Evolutionary conservation across 2,113 vertebrate species (phyloP).

Genomic region (Nycticorax nycticorax): DNA sequence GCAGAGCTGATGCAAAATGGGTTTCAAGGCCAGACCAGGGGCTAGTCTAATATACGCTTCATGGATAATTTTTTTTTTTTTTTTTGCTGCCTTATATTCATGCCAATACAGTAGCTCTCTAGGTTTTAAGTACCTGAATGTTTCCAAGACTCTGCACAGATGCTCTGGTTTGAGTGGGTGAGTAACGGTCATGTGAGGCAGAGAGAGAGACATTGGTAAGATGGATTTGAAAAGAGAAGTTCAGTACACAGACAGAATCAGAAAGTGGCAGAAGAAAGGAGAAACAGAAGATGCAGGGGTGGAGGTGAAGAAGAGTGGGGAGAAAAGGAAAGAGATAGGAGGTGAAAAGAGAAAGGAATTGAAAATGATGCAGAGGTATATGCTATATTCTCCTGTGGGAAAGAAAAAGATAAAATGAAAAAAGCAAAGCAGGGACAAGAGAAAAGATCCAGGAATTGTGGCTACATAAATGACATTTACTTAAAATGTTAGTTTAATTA

Average conservation of each 20-base stretch:
- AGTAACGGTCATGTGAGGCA: constrained; percentile 45
- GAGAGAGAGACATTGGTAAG: background rate
- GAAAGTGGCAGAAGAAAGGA: constrained; percentile 52
- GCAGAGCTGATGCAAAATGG: background rate
- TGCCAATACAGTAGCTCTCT: background rate
- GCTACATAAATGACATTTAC: background rate
- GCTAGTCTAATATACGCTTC: background rate
- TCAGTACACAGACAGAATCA: constrained; percentile 26
- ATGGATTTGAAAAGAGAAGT: constrained; percentile 46
- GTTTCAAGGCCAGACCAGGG: background rate
- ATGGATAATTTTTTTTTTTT: background rate
- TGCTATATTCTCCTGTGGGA: background rate
- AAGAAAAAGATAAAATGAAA: background rate
- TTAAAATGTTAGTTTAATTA: background rate
- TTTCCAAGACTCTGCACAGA: constrained; percentile 27
- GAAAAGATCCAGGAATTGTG: background rate
- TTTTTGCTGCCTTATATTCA: background rate
- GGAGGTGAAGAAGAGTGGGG: constrained; percentile 54
- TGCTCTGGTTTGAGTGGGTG: constrained; percentile 42
- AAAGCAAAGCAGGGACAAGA: background rate
- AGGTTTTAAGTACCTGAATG: background rate
- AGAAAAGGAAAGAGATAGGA: constrained; percentile 53
- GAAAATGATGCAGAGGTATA: constrained; percentile 50
- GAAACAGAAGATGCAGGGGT: constrained; percentile 68
- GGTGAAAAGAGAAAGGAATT: constrained; percentile 54